Conservation (phyloP, 2,888 invertebrate species). For the Pecten maximus region DNA sequence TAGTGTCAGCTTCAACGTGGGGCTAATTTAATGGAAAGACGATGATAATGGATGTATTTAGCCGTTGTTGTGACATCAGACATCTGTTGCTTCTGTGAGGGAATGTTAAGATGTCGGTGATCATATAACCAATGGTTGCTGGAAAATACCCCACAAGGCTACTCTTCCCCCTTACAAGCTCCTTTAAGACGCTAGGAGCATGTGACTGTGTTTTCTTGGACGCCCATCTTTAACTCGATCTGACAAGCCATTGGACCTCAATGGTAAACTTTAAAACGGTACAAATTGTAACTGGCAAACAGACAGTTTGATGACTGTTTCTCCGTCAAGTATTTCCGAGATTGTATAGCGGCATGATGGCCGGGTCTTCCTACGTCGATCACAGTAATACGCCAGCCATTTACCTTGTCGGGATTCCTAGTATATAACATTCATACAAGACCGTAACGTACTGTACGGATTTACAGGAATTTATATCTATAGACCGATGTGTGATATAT, state of each 20-base stretch:
- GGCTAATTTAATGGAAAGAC: too few relatives aligned
- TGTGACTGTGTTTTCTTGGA: not conserved
- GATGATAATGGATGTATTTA: too few relatives aligned
- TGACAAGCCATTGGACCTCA: not conserved
- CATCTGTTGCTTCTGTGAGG: too few relatives aligned
- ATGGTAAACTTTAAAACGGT: not conserved
- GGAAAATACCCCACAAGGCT: not conserved
- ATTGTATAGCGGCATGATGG: not conserved
- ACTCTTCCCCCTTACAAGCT: not conserved
- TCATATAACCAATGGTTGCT: too few relatives aligned
- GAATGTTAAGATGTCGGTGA: too few relatives aligned
- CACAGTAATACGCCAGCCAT: not conserved
- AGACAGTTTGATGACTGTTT: not conserved
- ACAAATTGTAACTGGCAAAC: slow-evolving; percentile 14
- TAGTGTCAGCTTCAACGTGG: too few relatives aligned
- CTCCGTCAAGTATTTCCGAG: not conserved
- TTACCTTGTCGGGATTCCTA: not conserved
- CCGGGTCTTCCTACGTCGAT: not conserved
- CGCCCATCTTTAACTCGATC: not conserved
- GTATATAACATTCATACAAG: not conserved
- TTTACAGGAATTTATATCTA: not conserved
- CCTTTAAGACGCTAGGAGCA: not conserved
- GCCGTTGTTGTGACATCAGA: too few relatives aligned
- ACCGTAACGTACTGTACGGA: not conserved
- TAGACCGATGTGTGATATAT: not conserved